phyloP scores from a whole-genome alignment of 2,888 invertebrate genomes.

The Eulithis testata region DNA sequence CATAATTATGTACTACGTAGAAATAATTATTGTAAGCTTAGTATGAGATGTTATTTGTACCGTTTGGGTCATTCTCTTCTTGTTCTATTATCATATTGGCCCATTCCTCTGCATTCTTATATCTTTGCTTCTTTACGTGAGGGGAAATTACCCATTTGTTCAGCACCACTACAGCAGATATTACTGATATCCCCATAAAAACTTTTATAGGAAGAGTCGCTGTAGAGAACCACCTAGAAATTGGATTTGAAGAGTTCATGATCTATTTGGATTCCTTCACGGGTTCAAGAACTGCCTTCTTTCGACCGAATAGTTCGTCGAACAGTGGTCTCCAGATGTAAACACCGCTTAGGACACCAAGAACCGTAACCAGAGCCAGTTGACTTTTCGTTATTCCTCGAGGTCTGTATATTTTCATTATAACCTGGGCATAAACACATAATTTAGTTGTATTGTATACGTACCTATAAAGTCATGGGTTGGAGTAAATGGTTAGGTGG shows the following conservation, averaged over 20 bases:
- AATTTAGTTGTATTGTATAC: background rate
- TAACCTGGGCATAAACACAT: conserved; percentile 38
- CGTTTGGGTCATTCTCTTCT: conserved; percentile 59
- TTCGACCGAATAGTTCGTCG: conserved; percentile 57
- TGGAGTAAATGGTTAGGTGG: no score
- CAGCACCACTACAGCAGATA: conserved; percentile 55
- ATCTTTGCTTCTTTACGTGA: conserved; percentile 53
- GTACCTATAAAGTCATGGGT: no score
- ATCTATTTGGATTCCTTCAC: conserved; percentile 43
- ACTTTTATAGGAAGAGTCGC: conserved; percentile 66
- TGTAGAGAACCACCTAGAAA: conserved; percentile 50
- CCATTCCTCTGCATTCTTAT: conserved; percentile 66
- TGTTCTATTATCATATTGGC: conserved; percentile 68
- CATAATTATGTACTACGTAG: conserved; percentile 3
- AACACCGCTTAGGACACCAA: conserved; percentile 76
- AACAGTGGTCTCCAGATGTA: conserved; percentile 83
- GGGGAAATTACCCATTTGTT: conserved; percentile 63
- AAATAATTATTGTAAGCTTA: conserved; percentile 28
- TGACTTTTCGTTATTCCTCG: conserved; percentile 69
- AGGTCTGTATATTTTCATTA: conserved; percentile 75
- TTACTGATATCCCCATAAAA: conserved; percentile 70
- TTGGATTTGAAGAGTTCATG: conserved; percentile 50
- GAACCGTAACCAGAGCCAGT: conserved; percentile 64
- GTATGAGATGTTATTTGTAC: conserved; percentile 52
- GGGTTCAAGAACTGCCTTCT: conserved; percentile 39